These are phyloP conservation scores for Podarcis muralis DNA, from an alignment of 2,113 vertebrate species.

Conservation along the genomic window DNA sequence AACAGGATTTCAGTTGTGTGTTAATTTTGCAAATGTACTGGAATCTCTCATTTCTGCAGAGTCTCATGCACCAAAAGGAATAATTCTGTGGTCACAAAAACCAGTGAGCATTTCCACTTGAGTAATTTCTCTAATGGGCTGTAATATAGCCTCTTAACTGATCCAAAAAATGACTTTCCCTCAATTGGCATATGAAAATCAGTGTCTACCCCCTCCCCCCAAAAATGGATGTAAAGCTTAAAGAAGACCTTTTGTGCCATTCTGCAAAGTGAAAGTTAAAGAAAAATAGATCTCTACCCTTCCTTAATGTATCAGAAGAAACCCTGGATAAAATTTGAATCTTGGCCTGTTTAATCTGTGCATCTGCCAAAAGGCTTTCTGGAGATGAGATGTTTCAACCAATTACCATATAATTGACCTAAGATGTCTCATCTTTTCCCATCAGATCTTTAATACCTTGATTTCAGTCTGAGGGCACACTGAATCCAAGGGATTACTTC, in stretches of 20 bases:
- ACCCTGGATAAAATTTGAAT: neutral
- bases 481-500: neutral
- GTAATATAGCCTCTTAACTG: neutral
- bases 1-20: neutral
- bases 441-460: neutral
- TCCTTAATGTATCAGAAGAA: neutral
- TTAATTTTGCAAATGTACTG: neutral
- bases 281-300: neutral
- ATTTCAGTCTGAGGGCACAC: neutral
- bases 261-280: neutral
- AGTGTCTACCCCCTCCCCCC: neutral
- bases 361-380: neutral
- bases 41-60: neutral
- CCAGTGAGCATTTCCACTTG: neutral
- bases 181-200: neutral
- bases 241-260: neutral
- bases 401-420: neutral
- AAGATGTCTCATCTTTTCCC: neutral
- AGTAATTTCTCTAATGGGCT: neutral
- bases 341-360: neutral
- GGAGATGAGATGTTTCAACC: neutral
- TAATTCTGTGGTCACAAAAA: neutral
- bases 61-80: neutral
- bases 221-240: neutral
- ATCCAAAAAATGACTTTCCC: neutral